A percentile compares a stretch with the other conserved stretches of the same genome.
These are phyloP conservation scores for Fragariocoptes setiger DNA, from an alignment of 1,140 invertebrate species.

Conservation along the genomic window DNA sequence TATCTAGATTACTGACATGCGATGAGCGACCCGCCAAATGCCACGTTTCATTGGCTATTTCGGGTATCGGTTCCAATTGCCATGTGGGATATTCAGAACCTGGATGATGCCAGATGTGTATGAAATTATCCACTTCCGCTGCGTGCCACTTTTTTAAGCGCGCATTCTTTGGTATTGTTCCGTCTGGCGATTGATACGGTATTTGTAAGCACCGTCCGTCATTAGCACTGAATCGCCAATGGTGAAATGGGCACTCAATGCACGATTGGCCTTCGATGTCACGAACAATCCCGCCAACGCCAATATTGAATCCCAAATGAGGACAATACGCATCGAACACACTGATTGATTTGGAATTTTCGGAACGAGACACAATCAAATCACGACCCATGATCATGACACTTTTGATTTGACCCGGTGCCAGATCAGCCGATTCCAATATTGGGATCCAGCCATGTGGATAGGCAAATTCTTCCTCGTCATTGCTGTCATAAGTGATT, in stretches of 20 bases:
- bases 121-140: conserved; percentile 32
- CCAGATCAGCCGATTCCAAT: conserved; percentile 31
- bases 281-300: conserved; percentile 33
- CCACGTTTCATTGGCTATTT: conserved; percentile 26
- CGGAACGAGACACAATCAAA: conserved; percentile 35
- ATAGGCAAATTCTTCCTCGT: conserved; percentile 18
- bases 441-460: conserved; percentile 65
- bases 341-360: conserved; percentile 23
- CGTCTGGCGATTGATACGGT: conserved; percentile 22
- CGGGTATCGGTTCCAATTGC: conserved; percentile 24
- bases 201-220: conserved; percentile 35
- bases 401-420: conserved; percentile 24
- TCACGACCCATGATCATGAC: conserved; percentile 30
- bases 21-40: conserved; percentile 32
- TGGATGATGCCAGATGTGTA: conserved; percentile 53
- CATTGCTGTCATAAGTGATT: not conserved
- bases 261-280: conserved; percentile 24
- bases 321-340: conserved; percentile 56
- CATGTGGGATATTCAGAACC: conserved; percentile 34
- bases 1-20: conserved; percentile 27
- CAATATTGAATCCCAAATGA: conserved; percentile 55
- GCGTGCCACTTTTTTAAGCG: conserved; percentile 27
- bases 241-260: conserved; percentile 59
- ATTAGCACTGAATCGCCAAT: conserved; percentile 38
- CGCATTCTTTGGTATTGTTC: conserved; percentile 13